These are phyloP conservation scores for Dreissena rostriformis DNA, from an alignment of 1,140 invertebrate species.

Conservation along the genomic window DNA sequence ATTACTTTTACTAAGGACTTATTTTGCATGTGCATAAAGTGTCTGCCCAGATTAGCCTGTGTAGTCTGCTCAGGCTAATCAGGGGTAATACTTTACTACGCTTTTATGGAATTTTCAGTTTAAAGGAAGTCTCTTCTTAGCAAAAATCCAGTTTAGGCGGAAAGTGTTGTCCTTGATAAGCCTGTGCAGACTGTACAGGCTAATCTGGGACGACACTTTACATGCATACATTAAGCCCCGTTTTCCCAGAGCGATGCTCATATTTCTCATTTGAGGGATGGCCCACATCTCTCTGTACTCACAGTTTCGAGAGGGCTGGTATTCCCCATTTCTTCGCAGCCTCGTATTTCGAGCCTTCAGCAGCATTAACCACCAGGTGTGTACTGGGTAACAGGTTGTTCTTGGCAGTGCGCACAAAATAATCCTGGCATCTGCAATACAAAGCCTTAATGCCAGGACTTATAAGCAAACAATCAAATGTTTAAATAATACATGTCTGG, in stretches of 20 bases:
- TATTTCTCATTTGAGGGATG: neutral
- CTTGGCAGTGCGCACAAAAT: slow-evolving; percentile 84
- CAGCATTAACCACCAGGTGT: slow-evolving; percentile 88
- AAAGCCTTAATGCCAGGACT: neutral
- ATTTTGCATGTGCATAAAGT: no score
- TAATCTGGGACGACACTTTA: neutral
- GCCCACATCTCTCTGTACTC: slow-evolving; percentile 47
- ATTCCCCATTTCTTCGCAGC: slow-evolving; percentile 93
- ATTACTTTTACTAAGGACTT: no score
- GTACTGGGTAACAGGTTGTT: slow-evolving; percentile 85
- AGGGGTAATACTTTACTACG: no score
- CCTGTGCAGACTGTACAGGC: neutral
- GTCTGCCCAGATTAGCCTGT: no score
- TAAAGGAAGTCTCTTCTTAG: no score
- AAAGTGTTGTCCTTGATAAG: neutral
- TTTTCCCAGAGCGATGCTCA: no score
- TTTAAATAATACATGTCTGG: neutral
- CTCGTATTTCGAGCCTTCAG: slow-evolving; percentile 90
- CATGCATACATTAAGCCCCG: neutral
- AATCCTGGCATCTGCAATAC: slow-evolving; percentile 83
- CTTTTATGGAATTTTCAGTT: no score
- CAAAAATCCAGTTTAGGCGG: neutral
- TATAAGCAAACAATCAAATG: neutral
- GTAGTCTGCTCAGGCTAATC: no score
- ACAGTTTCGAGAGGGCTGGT: slow-evolving; percentile 87